Percentiles rank a stretch among this genome's conserved stretches.
These are phyloP conservation scores for Ceratina japonica DNA, from an alignment of 1,140 invertebrate genomes.

Conservation along the genomic window DNA sequence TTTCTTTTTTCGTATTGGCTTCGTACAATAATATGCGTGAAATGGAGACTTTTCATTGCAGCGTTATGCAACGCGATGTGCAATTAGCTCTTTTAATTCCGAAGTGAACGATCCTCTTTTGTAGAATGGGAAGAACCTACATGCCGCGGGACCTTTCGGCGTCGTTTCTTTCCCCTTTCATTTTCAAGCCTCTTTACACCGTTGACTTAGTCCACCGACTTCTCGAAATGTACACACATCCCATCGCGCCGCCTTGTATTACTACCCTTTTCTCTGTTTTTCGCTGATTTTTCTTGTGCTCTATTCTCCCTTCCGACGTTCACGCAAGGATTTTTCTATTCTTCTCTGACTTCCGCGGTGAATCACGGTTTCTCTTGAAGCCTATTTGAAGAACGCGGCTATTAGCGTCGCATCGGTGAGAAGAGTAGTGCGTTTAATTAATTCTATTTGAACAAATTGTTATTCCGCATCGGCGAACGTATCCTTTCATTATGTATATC, in stretches of 20 bases:
- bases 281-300: not conserved
- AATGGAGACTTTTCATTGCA: no score
- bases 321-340: not conserved
- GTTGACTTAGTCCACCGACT: conserved; percentile 56
- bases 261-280: not conserved
- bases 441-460: conserved; percentile 49
- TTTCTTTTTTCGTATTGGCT: not conserved
- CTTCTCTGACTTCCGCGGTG: not conserved
- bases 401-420: conserved; percentile 36
- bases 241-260: conserved; percentile 7
- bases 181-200: conserved; percentile 30
- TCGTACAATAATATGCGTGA: no score
- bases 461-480: conserved; percentile 40
- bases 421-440: conserved; percentile 48
- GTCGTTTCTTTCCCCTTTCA: conserved; percentile 14
- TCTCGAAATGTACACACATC: conserved; percentile 55
- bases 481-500: conserved; percentile 38
- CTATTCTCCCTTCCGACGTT: no score
- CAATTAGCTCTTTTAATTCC: not conserved
- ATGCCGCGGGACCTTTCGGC: not conserved
- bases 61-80: not conserved
- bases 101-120: not conserved
- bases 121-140: conserved; percentile 10
- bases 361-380: conserved; percentile 30
- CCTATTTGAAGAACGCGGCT: conserved; percentile 31